Conservation (phyloP, 2,888 invertebrate genomes). For the Euplagia quadripunctaria region DNA sequence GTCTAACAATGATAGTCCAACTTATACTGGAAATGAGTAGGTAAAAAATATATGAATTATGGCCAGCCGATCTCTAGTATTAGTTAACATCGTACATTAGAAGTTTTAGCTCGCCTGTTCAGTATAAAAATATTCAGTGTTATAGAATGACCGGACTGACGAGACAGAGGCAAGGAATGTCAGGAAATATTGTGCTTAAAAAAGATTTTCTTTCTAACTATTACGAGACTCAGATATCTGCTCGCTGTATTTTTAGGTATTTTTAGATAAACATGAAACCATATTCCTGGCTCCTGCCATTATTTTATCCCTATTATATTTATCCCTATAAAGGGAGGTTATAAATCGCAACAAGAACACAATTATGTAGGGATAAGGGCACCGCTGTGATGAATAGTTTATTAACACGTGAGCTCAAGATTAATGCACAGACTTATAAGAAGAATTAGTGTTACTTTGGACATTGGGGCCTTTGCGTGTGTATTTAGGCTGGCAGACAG, state of each 20-base stretch:
- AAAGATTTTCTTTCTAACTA: neutral
- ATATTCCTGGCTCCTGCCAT: constrained; percentile 1
- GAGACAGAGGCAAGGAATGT: too few species aligned
- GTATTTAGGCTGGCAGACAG: neutral
- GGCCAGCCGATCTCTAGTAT: too few species aligned
- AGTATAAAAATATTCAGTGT: too few species aligned
- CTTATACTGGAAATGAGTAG: too few species aligned
- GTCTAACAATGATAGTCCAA: too few species aligned
- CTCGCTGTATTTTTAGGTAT: neutral
- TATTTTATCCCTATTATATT: too few species aligned
- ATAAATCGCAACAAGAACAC: constrained; percentile 15
- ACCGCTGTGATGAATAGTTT: constrained; percentile 16
- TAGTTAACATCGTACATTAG: too few species aligned
- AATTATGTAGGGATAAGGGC: constrained; percentile 15
- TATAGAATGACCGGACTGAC: too few species aligned
- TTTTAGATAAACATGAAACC: neutral
- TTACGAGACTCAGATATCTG: too few species aligned
- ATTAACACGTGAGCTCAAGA: constrained; percentile 17
- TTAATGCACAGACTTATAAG: constrained; percentile 12
- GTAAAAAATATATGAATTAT: too few species aligned
- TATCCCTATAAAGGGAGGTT: too few species aligned
- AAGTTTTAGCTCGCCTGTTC: too few species aligned
- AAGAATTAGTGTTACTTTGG: neutral
- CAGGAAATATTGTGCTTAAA: neutral
- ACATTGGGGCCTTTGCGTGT: neutral